Conservation (phyloP, 2,888 invertebrate genomes). For the Pseudococcus longispinus region DNA sequence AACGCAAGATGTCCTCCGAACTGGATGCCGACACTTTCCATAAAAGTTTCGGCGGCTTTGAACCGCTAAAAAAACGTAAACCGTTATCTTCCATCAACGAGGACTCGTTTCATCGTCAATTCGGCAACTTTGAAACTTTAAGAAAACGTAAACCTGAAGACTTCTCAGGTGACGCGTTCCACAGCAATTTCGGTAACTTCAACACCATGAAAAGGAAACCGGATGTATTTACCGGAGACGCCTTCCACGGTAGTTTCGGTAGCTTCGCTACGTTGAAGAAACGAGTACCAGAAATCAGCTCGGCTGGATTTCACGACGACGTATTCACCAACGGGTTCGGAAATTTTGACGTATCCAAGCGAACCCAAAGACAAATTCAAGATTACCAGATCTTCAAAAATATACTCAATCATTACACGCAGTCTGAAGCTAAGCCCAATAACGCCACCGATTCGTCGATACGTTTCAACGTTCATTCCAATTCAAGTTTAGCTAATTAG, state of each 20-base stretch:
- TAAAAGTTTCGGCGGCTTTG: slow-evolving; percentile 62
- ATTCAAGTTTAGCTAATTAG: slow-evolving; percentile 16
- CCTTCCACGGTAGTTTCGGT: slow-evolving; percentile 62
- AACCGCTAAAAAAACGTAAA: slow-evolving; percentile 59
- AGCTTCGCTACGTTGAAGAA: slow-evolving; percentile 61
- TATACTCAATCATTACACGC: slow-evolving; percentile 12
- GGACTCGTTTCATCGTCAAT: slow-evolving; percentile 62
- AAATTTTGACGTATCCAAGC: slow-evolving; percentile 62
- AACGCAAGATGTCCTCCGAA: slow-evolving; percentile 58
- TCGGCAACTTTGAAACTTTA: slow-evolving; percentile 62
- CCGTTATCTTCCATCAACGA: slow-evolving; percentile 60
- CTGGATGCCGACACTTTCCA: slow-evolving; percentile 62
- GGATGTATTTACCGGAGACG: slow-evolving; percentile 62
- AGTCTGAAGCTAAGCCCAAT: background rate
- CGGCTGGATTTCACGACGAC: slow-evolving; percentile 58
- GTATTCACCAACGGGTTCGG: slow-evolving; percentile 60
- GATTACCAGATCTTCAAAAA: slow-evolving; percentile 9
- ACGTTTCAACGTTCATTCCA: slow-evolving; percentile 7
- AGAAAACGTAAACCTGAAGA: slow-evolving; percentile 57
- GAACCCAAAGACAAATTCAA: background rate
- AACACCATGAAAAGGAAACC: slow-evolving; percentile 17
- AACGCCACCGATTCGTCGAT: background rate
- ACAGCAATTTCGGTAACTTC: slow-evolving; percentile 34
- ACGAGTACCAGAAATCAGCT: slow-evolving; percentile 52
- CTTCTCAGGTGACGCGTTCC: slow-evolving; percentile 6